These are phyloP conservation scores for Macrocentrus cingulum DNA, from an alignment of 1,140 invertebrate genomes.

Conservation along the genomic window DNA sequence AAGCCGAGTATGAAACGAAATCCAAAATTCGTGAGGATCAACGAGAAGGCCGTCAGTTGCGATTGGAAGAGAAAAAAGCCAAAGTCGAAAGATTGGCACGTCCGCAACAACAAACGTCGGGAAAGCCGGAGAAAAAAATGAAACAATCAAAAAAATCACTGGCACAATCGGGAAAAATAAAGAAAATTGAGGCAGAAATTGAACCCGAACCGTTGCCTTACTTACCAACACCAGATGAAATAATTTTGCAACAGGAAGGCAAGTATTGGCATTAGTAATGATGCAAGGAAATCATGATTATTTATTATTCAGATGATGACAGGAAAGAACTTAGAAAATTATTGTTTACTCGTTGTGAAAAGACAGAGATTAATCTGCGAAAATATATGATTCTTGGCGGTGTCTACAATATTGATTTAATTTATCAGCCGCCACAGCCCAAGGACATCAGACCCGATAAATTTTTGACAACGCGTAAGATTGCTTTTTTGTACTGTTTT, in stretches of 20 bases:
- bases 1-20: conserved; percentile 33
- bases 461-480: conserved; percentile 55
- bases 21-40: conserved; percentile 39
- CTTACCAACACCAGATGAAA: conserved; percentile 42
- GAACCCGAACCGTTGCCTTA: conserved; percentile 39
- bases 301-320: conserved; percentile 37
- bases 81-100: conserved; percentile 39
- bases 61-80: conserved; percentile 42
- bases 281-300: conserved; percentile 15
- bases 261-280: conserved; percentile 11
- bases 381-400: conserved; percentile 68
- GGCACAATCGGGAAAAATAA: conserved; percentile 6
- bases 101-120: conserved; percentile 26
- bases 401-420: conserved; percentile 65
- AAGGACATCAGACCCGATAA: conserved; percentile 56
- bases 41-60: conserved; percentile 35
- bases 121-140: conserved; percentile 31
- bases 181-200: conserved; percentile 33
- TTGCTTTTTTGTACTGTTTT: neutral
- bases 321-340: conserved; percentile 45
- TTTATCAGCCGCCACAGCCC: conserved; percentile 68
- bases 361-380: conserved; percentile 68
- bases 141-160: conserved; percentile 29
- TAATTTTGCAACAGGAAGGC: conserved; percentile 41
- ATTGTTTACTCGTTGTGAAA: conserved; percentile 44